phyloP scores from a whole-genome alignment of 2,113 vertebrate species.

The Dicaeum eximium region DNA sequence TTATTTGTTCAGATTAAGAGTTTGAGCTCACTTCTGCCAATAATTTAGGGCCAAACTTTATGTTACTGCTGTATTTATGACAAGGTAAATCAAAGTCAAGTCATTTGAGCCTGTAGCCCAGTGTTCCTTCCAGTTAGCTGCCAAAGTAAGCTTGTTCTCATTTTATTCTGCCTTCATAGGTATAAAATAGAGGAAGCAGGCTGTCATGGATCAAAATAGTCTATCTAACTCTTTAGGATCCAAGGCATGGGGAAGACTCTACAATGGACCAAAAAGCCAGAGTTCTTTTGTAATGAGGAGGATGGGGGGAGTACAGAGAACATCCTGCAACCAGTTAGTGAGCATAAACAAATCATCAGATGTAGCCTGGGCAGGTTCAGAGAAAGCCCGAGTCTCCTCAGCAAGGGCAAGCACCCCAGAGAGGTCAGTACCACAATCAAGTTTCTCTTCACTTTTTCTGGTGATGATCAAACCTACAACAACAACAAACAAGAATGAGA shows the following conservation, averaged over 20 bases:
- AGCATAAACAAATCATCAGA: not conserved
- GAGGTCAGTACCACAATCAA: not conserved
- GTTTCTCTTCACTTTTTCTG: not conserved
- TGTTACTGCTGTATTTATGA: not conserved
- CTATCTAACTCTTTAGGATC: not conserved
- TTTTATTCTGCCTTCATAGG: not conserved
- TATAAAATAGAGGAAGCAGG: not conserved
- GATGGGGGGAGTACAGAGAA: not conserved
- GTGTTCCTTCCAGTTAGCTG: not conserved
- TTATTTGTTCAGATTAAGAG: not conserved
- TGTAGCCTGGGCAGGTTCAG: not conserved
- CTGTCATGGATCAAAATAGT: not conserved
- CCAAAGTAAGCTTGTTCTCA: not conserved
- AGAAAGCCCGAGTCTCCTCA: rapidly evolving
- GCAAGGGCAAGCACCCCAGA: not conserved
- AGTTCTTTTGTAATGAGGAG: not conserved
- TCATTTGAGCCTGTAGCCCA: not conserved
- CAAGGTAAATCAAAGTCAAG: not conserved
- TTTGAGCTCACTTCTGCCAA: not conserved
- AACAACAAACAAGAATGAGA: not conserved
- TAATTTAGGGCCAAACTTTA: not conserved
- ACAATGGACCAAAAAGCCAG: not conserved
- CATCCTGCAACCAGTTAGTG: not conserved
- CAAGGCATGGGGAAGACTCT: not conserved
- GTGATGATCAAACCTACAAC: not conserved